Evolutionary conservation across 1,140 invertebrate species (phyloP).

Genomic region (Bacillus rossius): DNA sequence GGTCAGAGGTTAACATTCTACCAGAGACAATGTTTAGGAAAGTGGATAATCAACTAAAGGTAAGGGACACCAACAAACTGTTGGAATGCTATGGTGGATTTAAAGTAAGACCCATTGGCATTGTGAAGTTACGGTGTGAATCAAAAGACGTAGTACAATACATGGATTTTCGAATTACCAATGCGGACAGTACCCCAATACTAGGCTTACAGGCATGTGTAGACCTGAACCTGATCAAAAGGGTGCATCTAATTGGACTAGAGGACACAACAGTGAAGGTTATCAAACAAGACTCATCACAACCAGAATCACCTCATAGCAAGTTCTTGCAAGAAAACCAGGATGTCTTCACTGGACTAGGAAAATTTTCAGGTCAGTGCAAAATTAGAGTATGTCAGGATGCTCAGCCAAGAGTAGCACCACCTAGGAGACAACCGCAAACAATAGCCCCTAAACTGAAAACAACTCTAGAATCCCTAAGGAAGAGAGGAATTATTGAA

Average conservation of each 20-base stretch:
- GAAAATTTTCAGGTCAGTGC: constrained; percentile 10
- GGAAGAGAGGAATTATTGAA: constrained; percentile 17
- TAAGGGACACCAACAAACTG: constrained; percentile 17
- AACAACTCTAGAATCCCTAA: constrained; percentile 28
- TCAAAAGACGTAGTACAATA: not conserved
- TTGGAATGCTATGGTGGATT: constrained; percentile 22
- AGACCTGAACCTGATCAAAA: constrained; percentile 8
- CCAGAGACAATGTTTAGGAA: constrained; percentile 19
- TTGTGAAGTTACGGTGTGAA: not conserved
- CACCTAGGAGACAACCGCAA: constrained; percentile 35
- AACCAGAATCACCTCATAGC: not conserved
- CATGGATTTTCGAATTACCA: constrained; percentile 9
- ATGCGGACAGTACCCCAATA: constrained; percentile 13
- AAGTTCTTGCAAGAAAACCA: not conserved
- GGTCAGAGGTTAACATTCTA: constrained; percentile 15
- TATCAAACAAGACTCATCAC: not conserved
- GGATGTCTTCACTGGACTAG: constrained; percentile 3
- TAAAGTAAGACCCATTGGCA: constrained; percentile 18
- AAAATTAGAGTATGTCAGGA: constrained; percentile 20
- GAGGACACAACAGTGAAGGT: not conserved
- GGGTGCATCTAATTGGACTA: not conserved
- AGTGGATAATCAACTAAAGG: constrained; percentile 16
- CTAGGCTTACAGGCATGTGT: constrained; percentile 15
- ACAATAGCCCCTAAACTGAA: constrained; percentile 30
- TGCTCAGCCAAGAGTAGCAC: constrained; percentile 27